A percentile compares a stretch with the other conserved stretches of the same genome.
Conservation (phyloP, 2,113 vertebrate species). For the Ailurus styani region DNA sequence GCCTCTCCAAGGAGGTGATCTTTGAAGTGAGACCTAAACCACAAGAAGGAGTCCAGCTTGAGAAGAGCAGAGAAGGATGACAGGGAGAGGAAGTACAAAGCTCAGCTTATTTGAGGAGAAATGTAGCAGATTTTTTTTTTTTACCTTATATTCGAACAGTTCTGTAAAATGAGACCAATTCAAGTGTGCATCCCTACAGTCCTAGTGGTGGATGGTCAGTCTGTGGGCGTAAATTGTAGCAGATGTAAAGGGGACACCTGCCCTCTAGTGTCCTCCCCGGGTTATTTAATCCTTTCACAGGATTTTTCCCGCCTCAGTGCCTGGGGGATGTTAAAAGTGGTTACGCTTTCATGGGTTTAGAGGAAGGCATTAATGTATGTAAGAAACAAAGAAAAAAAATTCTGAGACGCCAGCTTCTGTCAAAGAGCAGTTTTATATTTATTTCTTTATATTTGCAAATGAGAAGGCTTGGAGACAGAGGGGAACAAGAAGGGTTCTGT, state of each 20-base stretch:
- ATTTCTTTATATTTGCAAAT: slow-evolving; percentile 23
- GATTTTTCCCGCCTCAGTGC: background rate
- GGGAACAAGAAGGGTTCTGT: slow-evolving; percentile 50
- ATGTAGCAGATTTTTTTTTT: background rate
- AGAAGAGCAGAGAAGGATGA: background rate
- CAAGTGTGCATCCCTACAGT: background rate
- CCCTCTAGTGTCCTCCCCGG: background rate
- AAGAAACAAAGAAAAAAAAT: background rate
- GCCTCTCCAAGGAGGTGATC: background rate
- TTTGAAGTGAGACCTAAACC: background rate
- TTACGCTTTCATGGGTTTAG: background rate
- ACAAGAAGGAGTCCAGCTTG: background rate
- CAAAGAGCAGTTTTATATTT: background rate
- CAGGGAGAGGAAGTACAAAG: background rate
- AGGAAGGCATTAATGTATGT: background rate
- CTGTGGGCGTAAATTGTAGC: background rate
- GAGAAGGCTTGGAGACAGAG: background rate
- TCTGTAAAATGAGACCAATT: background rate
- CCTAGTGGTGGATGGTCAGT: background rate
- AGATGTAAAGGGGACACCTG: background rate
- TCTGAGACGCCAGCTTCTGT: background rate
- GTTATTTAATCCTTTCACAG: background rate
- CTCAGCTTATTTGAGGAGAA: background rate
- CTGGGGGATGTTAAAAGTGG: background rate
- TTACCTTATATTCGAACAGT: background rate